phyloP scores from a whole-genome alignment of 2,797 vertebrate genomes.

The Leontopithecus rosalia region DNA sequence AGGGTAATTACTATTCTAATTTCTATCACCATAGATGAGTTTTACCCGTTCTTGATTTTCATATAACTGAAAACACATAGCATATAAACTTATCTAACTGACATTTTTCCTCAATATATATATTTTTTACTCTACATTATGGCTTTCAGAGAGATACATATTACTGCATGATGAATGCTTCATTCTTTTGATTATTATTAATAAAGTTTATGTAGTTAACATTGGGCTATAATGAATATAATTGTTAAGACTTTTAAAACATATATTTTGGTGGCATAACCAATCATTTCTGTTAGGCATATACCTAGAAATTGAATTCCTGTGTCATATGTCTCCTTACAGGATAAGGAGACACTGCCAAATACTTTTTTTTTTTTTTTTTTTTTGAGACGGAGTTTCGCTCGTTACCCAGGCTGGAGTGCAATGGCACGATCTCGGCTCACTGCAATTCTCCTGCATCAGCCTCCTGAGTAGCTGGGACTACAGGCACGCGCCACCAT shows the following conservation, averaged over 20 bases:
- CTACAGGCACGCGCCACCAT: no score
- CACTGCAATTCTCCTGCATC: no score
- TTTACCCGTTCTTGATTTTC: background rate
- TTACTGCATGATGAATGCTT: background rate
- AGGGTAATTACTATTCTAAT: background rate
- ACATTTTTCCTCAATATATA: background rate
- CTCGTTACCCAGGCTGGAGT: no score
- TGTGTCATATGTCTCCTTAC: background rate
- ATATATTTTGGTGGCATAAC: background rate
- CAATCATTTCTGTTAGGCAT: background rate
- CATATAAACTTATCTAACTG: background rate
- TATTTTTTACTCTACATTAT: background rate
- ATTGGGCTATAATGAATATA: background rate
- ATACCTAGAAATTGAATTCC: background rate
- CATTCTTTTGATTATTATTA: background rate
- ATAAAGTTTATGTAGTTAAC: background rate
- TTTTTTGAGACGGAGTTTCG: no score
- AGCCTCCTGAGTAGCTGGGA: no score
- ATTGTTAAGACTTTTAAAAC: background rate
- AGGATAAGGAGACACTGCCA: background rate
- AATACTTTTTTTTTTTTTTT: background rate
- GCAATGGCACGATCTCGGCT: no score
- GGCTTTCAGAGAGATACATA: background rate
- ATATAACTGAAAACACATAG: background rate
- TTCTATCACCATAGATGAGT: background rate